Evolutionary conservation across 2,888 invertebrate genomes (phyloP).

Genomic region (Galerucella pusilla): DNA sequence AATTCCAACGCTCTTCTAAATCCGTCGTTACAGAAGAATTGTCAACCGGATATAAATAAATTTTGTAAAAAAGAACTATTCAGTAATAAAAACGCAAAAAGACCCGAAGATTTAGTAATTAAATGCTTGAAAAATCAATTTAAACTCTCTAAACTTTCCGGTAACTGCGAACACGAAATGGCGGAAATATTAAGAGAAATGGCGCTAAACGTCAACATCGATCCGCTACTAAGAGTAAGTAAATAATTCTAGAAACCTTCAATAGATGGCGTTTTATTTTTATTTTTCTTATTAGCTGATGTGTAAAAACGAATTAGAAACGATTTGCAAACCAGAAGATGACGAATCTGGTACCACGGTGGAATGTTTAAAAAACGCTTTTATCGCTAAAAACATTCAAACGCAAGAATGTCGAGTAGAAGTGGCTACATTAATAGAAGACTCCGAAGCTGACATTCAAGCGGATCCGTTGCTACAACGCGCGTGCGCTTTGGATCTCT

Average conservation of each 20-base stretch:
- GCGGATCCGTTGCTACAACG: slow-evolving; percentile 92
- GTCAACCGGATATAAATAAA: slow-evolving; percentile 83
- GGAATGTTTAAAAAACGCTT: slow-evolving; percentile 91
- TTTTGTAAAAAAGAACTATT: slow-evolving; percentile 65
- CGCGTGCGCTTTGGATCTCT: slow-evolving; percentile 87
- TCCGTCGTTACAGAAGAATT: slow-evolving; percentile 83
- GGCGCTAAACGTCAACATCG: slow-evolving; percentile 90
- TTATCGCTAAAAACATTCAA: slow-evolving; percentile 78
- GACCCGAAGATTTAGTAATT: slow-evolving; percentile 85
- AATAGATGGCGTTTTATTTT: neutral
- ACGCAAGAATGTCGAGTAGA: slow-evolving; percentile 83
- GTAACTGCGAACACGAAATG: slow-evolving; percentile 85
- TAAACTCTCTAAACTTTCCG: slow-evolving; percentile 77
- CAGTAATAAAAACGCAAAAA: slow-evolving; percentile 63
- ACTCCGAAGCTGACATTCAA: slow-evolving; percentile 92
- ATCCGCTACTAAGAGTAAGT: slow-evolving; percentile 75
- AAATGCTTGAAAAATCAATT: slow-evolving; percentile 86
- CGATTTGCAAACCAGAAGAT: slow-evolving; percentile 71
- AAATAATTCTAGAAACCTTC: neutral
- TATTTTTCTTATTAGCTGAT: slow-evolving; percentile 69
- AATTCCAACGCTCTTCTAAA: slow-evolving; percentile 92
- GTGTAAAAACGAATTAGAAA: slow-evolving; percentile 80
- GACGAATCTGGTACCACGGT: slow-evolving; percentile 75
- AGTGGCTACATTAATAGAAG: slow-evolving; percentile 89
- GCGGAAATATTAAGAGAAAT: slow-evolving; percentile 85